A percentile compares a stretch with the other conserved stretches of the same genome.
Evolutionary conservation across 35 echinoderm and acorn worm genomes (phyloP).

Genomic region (Ophiothrix spiculata): DNA sequence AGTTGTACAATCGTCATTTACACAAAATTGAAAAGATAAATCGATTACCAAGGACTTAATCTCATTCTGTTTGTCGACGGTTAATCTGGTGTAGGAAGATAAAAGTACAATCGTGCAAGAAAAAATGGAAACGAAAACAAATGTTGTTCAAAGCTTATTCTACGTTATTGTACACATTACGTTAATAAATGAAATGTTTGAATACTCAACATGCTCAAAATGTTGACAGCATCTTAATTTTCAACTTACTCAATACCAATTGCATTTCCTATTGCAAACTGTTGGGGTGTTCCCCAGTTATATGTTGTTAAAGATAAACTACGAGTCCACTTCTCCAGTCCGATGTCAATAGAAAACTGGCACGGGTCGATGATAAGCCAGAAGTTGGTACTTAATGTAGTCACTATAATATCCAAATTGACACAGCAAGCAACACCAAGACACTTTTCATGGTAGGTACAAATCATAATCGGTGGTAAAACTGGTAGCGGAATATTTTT

Average conservation of each 20-base stretch:
- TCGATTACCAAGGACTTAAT: slow-evolving; percentile 8
- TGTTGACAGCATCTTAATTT: too few species aligned
- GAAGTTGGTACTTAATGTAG: background rate
- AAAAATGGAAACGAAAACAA: too few species aligned
- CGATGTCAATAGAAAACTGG: background rate
- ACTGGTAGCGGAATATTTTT: background rate
- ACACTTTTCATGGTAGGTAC: slow-evolving; percentile 16
- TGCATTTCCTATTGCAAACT: background rate
- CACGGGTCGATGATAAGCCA: slow-evolving; percentile 5
- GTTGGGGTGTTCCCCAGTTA: background rate
- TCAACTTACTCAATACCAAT: background rate
- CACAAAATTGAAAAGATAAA: background rate
- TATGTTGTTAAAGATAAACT: background rate
- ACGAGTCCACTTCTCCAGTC: slow-evolving; percentile 2
- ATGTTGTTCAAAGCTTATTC: too few species aligned
- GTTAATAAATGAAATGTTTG: too few species aligned
- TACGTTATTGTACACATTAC: too few species aligned
- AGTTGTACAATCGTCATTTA: slow-evolving; percentile 1
- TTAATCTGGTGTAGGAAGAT: too few species aligned
- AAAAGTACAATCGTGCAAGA: too few species aligned
- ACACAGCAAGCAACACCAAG: too few species aligned
- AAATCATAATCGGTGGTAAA: background rate
- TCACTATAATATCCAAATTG: background rate
- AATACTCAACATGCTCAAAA: too few species aligned
- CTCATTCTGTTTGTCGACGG: slow-evolving; percentile 15